These are phyloP conservation scores for Agapetus fuscipes DNA, from an alignment of 2,888 invertebrate species.

Conservation along the genomic window DNA sequence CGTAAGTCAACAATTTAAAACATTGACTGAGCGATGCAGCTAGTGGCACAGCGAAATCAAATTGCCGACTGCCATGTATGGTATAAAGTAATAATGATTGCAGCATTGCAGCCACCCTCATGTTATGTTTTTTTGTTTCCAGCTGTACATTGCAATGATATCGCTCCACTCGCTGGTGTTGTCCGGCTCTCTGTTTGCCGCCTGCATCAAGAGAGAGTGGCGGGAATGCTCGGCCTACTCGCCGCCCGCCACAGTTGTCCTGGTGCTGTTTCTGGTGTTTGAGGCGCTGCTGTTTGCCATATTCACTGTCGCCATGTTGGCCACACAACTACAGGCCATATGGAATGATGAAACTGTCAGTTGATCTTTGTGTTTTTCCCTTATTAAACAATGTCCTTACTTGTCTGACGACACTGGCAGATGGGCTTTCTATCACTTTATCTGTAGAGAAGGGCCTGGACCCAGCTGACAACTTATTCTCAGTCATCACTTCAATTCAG, in stretches of 20 bases:
- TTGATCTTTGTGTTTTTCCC: slow-evolving; percentile 14
- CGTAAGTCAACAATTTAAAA: no score
- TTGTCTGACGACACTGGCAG: no score
- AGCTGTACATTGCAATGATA: slow-evolving; percentile 98
- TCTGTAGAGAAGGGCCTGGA: no score
- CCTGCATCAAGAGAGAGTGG: slow-evolving; percentile 91
- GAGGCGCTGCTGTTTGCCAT: slow-evolving; percentile 95
- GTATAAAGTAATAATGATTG: no score
- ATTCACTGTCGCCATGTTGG: slow-evolving; percentile 96
- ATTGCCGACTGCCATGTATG: no score
- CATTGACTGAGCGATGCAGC: no score
- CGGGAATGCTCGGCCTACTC: slow-evolving; percentile 87
- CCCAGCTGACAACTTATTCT: no score
- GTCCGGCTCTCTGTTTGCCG: slow-evolving; percentile 87
- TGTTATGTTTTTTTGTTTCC: slow-evolving; percentile 34
- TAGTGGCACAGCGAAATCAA: no score
- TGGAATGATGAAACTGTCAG: slow-evolving; percentile 96
- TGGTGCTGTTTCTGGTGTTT: slow-evolving; percentile 83
- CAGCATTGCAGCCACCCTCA: no score
- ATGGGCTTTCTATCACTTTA: no score
- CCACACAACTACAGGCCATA: slow-evolving; percentile 92
- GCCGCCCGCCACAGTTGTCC: slow-evolving; percentile 91
- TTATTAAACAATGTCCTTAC: background rate
- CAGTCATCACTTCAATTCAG: no score
- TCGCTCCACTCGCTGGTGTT: slow-evolving; percentile 89